Evolutionary conservation across 2,797 vertebrate genomes (phyloP).

Genomic region (Poeciliopsis turneri): DNA sequence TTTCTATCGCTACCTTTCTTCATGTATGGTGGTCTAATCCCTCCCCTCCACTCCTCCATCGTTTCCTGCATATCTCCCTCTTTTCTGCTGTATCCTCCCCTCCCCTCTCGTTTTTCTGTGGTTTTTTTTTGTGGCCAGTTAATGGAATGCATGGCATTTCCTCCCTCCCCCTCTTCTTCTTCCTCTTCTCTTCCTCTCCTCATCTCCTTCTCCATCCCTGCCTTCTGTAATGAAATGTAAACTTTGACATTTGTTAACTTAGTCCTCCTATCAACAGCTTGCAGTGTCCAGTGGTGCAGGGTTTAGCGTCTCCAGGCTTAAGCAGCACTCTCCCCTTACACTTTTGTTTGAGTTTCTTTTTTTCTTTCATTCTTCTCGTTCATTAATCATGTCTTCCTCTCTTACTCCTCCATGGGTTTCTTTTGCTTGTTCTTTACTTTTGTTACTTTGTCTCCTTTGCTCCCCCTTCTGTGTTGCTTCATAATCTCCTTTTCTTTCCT

Average conservation of each 20-base stretch:
- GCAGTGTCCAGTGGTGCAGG: slow-evolving; percentile 29
- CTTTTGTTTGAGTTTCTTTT: slow-evolving; percentile 34
- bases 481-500: slow-evolving; percentile 61
- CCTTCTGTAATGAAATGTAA: slow-evolving; percentile 74
- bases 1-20: slow-evolving; percentile 45
- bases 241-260: slow-evolving; percentile 77
- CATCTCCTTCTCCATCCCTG: slow-evolving; percentile 29
- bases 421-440: slow-evolving; percentile 38
- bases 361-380: slow-evolving; percentile 28
- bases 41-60: slow-evolving; percentile 27
- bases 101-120: slow-evolving; percentile 46
- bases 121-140: slow-evolving; percentile 73
- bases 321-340: slow-evolving; percentile 24
- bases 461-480: slow-evolving; percentile 38
- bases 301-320: slow-evolving; percentile 48
- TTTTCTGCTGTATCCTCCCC: slow-evolving; percentile 44
- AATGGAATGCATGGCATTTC: slow-evolving; percentile 80
- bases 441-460: slow-evolving; percentile 47
- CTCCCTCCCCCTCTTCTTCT: slow-evolving; percentile 38
- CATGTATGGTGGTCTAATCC: slow-evolving; percentile 40
- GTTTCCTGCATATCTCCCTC: slow-evolving; percentile 54
- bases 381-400: slow-evolving; percentile 23
- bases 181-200: slow-evolving; percentile 20
- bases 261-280: slow-evolving; percentile 56
- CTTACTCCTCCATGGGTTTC: slow-evolving; percentile 22